Evolutionary conservation across 1,140 invertebrate species (phyloP).

Genomic region (Archegozetes longisetosus): DNA sequence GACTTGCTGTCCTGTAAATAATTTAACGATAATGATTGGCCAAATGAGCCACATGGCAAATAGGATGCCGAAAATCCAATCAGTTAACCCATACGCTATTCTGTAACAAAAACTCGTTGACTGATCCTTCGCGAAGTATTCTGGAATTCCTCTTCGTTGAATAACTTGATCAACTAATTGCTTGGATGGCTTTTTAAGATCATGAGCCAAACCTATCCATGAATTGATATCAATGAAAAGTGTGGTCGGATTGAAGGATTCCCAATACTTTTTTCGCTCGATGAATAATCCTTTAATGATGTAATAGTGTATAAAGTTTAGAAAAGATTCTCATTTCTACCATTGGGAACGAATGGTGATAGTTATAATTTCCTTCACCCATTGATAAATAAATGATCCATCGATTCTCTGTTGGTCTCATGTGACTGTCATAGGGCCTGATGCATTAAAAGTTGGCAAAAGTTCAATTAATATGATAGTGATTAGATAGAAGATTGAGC

Average conservation of each 20-base stretch:
- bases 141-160: neutral
- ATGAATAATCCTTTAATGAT: neutral
- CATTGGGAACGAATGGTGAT: constrained; percentile 5
- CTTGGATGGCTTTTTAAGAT: neutral
- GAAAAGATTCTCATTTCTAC: too few species aligned
- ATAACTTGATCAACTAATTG: neutral
- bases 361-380: constrained; percentile 5
- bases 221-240: neutral
- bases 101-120: neutral
- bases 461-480: too few species aligned
- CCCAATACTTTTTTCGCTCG: neutral
- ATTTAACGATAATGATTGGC: constrained; percentile 1
- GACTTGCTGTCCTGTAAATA: too few species aligned
- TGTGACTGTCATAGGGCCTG: neutral
- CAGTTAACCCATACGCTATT: neutral
- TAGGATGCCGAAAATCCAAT: constrained; percentile 4
- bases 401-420: neutral
- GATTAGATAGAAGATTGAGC: too few species aligned
- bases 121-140: constrained; percentile 2
- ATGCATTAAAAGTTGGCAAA: neutral
- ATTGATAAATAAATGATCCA: neutral
- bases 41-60: constrained; percentile 5
- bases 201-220: neutral
- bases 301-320: too few species aligned
- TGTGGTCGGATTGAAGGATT: neutral